A percentile compares a stretch with the other conserved stretches of the same genome.
Evolutionary conservation across 1,140 invertebrate species (phyloP).

Genomic region (Eurosta solidaginis): DNA sequence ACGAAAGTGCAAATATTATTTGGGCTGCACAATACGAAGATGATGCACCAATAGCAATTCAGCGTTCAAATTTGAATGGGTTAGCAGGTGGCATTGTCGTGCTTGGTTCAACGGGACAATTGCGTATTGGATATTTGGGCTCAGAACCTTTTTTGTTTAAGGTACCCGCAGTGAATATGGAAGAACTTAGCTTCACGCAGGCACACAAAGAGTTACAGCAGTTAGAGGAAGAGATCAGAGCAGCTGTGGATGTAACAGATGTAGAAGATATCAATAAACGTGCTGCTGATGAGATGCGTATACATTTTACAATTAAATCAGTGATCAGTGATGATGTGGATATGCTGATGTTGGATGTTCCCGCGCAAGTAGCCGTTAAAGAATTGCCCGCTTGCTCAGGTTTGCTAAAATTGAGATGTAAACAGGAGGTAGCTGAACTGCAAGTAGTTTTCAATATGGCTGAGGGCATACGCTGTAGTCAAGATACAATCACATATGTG

Average conservation of each 20-base stretch:
- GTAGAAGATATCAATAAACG: conserved; percentile 52
- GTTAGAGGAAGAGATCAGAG: conserved; percentile 57
- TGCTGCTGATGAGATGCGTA: conserved; percentile 49
- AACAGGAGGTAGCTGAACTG: conserved; percentile 46
- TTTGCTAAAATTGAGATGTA: conserved; percentile 41
- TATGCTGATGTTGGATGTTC: conserved; percentile 46
- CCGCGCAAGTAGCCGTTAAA: conserved; percentile 50
- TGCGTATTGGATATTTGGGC: conserved; percentile 52
- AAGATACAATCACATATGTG: conserved; percentile 46
- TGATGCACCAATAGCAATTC: conserved; percentile 49
- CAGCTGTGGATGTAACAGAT: conserved; percentile 51
- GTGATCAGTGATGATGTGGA: conserved; percentile 45
- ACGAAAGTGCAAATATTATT: conserved; percentile 71
- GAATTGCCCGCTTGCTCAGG: conserved; percentile 48
- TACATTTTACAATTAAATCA: conserved; percentile 44
- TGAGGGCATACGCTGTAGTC: conserved; percentile 44
- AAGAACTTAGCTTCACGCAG: conserved; percentile 51
- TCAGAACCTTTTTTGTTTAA: conserved; percentile 55
- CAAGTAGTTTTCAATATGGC: conserved; percentile 46
- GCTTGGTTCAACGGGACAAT: conserved; percentile 43
- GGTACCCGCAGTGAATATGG: conserved; percentile 49
- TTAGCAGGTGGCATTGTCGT: conserved; percentile 53
- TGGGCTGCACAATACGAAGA: conserved; percentile 73
- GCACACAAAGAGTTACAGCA: conserved; percentile 54
- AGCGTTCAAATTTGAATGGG: conserved; percentile 51